phyloP scores from a whole-genome alignment of 2,888 invertebrate genomes.

The Ypsolopha scabrella region DNA sequence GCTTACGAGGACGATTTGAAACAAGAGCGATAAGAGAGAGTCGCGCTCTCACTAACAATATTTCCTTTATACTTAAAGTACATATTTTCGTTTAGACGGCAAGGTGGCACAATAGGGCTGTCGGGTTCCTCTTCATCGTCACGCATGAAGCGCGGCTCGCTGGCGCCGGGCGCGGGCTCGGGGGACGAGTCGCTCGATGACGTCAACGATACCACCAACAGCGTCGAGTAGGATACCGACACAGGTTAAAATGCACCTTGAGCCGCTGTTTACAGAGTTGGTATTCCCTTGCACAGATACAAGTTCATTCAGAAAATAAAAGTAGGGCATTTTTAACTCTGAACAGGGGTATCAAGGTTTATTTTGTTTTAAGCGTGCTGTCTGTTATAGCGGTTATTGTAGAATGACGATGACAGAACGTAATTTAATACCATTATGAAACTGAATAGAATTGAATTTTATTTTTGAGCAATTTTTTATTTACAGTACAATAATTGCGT shows the following conservation, averaged over 20 bases:
- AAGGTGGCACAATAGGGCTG: constrained; percentile 71
- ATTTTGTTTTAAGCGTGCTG: too few relatives aligned
- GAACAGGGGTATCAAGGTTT: background rate
- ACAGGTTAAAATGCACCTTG: background rate
- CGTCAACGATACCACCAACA: constrained; percentile 80
- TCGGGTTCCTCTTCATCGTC: constrained; percentile 73
- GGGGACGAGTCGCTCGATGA: constrained; percentile 83
- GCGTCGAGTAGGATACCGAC: constrained; percentile 65
- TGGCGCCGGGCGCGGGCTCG: constrained; percentile 75
- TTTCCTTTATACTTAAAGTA: too few relatives aligned
- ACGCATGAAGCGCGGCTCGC: constrained; percentile 77
- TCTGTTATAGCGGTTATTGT: background rate
- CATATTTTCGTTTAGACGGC: too few relatives aligned
- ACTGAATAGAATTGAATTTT: too few relatives aligned
- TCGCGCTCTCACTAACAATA: too few relatives aligned
- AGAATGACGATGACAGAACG: background rate
- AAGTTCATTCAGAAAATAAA: background rate
- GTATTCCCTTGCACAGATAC: background rate
- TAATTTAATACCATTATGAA: background rate
- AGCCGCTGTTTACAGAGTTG: background rate
- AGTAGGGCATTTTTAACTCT: background rate
- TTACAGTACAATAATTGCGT: background rate
- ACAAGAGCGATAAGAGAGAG: too few relatives aligned
- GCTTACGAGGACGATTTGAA: too few relatives aligned
- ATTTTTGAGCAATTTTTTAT: background rate